phyloP scores from a whole-genome alignment of 2,113 vertebrate genomes.

The Labeo rohita region DNA sequence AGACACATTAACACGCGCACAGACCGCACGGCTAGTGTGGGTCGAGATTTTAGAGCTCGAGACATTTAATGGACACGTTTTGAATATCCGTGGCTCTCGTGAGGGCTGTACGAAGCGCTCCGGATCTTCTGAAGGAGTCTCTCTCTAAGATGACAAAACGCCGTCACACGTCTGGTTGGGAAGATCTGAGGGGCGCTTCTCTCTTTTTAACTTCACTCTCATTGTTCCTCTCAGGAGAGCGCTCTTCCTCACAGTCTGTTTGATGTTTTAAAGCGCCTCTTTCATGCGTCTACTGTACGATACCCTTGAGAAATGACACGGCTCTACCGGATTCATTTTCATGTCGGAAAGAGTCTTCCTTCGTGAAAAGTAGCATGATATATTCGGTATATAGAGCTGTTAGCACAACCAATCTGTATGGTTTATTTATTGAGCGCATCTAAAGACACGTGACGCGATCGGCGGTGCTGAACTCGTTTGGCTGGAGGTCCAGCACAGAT shows the following conservation, averaged over 20 bases:
- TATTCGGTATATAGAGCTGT: background rate
- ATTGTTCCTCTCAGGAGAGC: constrained; percentile 36
- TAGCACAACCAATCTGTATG: background rate
- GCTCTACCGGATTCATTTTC: background rate
- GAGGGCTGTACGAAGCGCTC: background rate
- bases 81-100: background rate
- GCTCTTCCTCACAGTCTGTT: constrained; percentile 21
- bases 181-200: constrained; percentile 58
- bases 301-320: background rate
- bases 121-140: constrained; percentile 57
- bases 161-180: constrained; percentile 67
- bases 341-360: background rate
- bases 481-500: background rate
- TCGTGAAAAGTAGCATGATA: background rate
- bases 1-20: constrained; percentile 48
- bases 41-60: background rate
- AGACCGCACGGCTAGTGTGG: background rate
- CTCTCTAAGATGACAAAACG: constrained; percentile 57
- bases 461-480: background rate
- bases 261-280: constrained; percentile 42
- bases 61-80: constrained; percentile 33
- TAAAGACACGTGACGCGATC: background rate
- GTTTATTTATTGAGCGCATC: background rate
- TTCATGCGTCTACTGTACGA: constrained; percentile 14
- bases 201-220: constrained; percentile 51